Evolutionary conservation across 2,113 vertebrate genomes (phyloP).

Genomic region (Bagarius yarrelli): DNA sequence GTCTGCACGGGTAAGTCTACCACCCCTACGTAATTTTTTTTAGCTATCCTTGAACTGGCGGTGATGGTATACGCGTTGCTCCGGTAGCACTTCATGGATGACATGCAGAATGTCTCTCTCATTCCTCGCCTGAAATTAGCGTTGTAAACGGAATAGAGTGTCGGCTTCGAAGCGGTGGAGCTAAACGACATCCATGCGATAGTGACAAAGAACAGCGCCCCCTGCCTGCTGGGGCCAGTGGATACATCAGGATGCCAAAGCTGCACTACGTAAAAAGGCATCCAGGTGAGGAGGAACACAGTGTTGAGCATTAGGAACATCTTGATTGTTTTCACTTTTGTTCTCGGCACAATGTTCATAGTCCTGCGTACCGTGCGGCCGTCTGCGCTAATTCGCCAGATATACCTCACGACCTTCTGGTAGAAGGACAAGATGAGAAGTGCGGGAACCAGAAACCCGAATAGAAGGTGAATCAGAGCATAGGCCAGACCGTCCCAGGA

Average conservation of each 20-base stretch:
- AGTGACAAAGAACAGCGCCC: slow-evolving; percentile 76
- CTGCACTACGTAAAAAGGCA: slow-evolving; percentile 84
- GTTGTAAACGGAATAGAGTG: slow-evolving; percentile 83
- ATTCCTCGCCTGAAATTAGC: slow-evolving; percentile 88
- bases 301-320: slow-evolving; percentile 90
- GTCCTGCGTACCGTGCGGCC: slow-evolving; percentile 86
- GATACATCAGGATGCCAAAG: slow-evolving; percentile 82
- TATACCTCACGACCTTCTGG: slow-evolving; percentile 87
- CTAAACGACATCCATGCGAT: slow-evolving; percentile 85
- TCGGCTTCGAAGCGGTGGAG: slow-evolving; percentile 88
- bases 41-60: slow-evolving; percentile 88
- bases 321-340: slow-evolving; percentile 95
- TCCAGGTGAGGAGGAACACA: slow-evolving; percentile 84
- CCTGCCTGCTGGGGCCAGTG: slow-evolving; percentile 66
- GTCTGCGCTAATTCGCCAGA: slow-evolving; percentile 86
- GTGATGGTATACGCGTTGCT: slow-evolving; percentile 96
- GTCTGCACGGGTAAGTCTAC: slow-evolving; percentile 75
- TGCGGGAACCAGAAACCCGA: slow-evolving; percentile 79
- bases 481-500: slow-evolving; percentile 80
- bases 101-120: slow-evolving; percentile 96
- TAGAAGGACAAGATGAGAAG: slow-evolving; percentile 82
- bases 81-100: slow-evolving; percentile 94
- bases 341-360: slow-evolving; percentile 88
- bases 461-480: slow-evolving; percentile 68
- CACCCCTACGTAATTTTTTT: slow-evolving; percentile 91